Percentiles rank a stretch among this genome's conserved stretches.
Conservation (phyloP, 2,797 vertebrate genomes). For the Lepilemur septentrionalis region DNA sequence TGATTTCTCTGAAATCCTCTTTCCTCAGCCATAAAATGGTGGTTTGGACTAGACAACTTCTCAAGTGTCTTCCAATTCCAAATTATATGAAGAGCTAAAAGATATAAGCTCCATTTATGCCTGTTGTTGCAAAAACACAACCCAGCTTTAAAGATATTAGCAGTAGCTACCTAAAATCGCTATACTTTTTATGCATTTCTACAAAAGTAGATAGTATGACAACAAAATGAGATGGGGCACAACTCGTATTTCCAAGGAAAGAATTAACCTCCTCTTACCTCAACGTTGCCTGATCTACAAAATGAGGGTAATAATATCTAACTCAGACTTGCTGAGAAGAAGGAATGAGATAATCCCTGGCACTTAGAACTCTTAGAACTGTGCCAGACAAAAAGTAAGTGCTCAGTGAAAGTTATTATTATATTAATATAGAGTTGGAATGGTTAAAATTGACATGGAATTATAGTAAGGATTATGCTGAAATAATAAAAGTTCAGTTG, state of each 20-base stretch:
- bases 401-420: neutral
- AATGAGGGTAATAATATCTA: neutral
- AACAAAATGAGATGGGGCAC: neutral
- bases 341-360: neutral
- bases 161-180: neutral
- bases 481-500: neutral
- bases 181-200: neutral
- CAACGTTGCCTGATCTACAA: neutral
- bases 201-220: neutral
- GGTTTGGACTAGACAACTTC: constrained; percentile 15
- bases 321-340: neutral
- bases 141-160: neutral
- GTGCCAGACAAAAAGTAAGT: neutral
- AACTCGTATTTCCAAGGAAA: neutral
- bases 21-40: constrained; percentile 13
- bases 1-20: constrained; percentile 11
- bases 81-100: neutral
- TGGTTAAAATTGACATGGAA: neutral
- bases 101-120: neutral
- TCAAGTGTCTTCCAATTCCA: neutral
- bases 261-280: neutral
- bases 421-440: constrained; percentile 13
- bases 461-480: neutral
- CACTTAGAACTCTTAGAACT: constrained; percentile 28
- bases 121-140: constrained; percentile 49